Evolutionary conservation across 2,113 vertebrate species (phyloP).

Genomic region (Aptenodytes patagonicus): DNA sequence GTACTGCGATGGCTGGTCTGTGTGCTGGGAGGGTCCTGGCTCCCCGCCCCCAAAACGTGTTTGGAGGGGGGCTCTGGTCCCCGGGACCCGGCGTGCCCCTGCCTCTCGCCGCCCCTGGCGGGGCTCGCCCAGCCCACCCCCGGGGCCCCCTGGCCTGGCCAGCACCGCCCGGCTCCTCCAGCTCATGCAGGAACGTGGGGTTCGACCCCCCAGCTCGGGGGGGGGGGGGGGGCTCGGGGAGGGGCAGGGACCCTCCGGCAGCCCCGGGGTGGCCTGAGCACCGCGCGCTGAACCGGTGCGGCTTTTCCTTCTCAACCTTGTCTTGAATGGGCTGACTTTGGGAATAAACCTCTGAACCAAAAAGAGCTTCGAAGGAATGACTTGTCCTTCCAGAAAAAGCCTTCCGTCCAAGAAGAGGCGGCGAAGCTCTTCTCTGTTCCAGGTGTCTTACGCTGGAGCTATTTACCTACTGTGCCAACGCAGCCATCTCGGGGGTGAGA

Average conservation of each 20-base stretch:
- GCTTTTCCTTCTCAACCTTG: not conserved
- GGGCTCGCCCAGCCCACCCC: not conserved
- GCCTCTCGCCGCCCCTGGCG: not conserved
- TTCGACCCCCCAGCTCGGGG: not conserved
- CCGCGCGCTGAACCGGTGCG: fast-evolving
- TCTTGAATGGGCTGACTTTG: not conserved
- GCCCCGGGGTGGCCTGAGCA: no score
- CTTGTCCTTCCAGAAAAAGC: not conserved
- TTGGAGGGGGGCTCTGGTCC: not conserved
- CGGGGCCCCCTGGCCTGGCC: not conserved
- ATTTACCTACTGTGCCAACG: not conserved
- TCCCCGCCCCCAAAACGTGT: fast-evolving
- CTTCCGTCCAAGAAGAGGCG: not conserved
- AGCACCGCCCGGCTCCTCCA: not conserved
- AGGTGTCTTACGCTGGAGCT: not conserved
- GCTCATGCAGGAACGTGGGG: fast-evolving
- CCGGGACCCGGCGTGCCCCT: not conserved
- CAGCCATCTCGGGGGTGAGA: not conserved
- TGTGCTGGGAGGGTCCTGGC: not conserved
- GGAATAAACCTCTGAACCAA: not conserved
- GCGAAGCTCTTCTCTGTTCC: not conserved
- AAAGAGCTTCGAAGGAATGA: not conserved
- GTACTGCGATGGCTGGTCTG: fast-evolving
- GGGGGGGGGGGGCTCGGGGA: not conserved
- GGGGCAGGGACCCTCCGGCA: not conserved